Conservation (phyloP, 2,113 vertebrate genomes). For the Laticauda colubrina region DNA sequence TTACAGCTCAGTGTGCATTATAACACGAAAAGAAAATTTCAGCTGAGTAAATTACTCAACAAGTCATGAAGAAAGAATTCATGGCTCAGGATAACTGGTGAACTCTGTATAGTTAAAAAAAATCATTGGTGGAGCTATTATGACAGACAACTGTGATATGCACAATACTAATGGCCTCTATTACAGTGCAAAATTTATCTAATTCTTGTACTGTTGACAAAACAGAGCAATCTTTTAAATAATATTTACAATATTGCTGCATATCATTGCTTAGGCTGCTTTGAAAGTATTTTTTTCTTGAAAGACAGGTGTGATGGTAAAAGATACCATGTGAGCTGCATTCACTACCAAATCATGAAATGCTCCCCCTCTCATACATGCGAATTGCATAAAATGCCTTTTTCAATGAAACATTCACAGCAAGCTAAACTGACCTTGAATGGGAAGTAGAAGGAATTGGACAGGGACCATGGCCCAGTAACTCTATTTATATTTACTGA, state of each 20-base stretch:
- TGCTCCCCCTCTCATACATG: background rate
- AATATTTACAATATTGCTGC: background rate
- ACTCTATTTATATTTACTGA: background rate
- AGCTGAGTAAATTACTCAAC: background rate
- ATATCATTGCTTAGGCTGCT: background rate
- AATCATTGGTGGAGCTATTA: background rate
- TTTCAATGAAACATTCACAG: background rate
- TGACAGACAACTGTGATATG: background rate
- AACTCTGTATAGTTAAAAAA: background rate
- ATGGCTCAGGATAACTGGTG: background rate
- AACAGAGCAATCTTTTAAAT: background rate
- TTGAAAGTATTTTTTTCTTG: background rate
- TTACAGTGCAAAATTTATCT: background rate
- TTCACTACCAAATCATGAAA: background rate
- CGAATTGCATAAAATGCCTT: background rate
- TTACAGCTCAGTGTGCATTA: background rate
- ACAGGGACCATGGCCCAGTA: background rate
- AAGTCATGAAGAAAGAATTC: background rate
- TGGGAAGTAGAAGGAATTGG: background rate
- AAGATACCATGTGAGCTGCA: background rate
- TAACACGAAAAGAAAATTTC: background rate
- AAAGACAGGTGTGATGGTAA: background rate
- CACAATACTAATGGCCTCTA: background rate
- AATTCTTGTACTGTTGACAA: background rate
- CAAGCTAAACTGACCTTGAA: background rate